Evolutionary conservation across 2,888 invertebrate species (phyloP).

Genomic region (Ischnus inquisitorius): DNA sequence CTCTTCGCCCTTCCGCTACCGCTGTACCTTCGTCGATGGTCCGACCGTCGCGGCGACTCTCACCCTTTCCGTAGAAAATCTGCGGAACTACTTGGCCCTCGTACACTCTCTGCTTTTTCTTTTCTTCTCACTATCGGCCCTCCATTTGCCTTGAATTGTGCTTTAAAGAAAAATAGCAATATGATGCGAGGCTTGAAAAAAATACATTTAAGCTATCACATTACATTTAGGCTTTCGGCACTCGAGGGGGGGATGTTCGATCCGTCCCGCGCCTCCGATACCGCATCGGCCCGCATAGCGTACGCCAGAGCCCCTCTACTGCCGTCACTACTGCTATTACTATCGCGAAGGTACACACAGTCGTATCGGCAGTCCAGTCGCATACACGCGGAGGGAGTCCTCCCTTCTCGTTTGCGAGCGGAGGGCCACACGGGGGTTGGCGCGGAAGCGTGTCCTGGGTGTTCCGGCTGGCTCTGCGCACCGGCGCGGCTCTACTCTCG

Average conservation of each 20-base stretch:
- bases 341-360: background rate
- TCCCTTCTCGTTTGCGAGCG: slow-evolving; percentile 51
- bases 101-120: background rate
- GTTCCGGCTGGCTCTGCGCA: slow-evolving; percentile 68
- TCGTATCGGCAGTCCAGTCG: slow-evolving; percentile 36
- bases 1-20: slow-evolving; percentile 73
- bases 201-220: no score
- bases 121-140: background rate
- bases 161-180: no score
- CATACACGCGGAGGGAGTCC: slow-evolving; percentile 8
- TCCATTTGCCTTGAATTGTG: background rate
- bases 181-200: background rate
- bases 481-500: slow-evolving; percentile 71
- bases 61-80: slow-evolving; percentile 65
- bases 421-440: slow-evolving; percentile 63
- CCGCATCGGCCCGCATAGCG: slow-evolving; percentile 63
- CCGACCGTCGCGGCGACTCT: slow-evolving; percentile 69
- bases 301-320: slow-evolving; percentile 24
- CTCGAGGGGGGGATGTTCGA: slow-evolving; percentile 16
- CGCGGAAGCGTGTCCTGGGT: slow-evolving; percentile 70
- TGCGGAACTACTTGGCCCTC: slow-evolving; percentile 31
- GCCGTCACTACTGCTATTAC: slow-evolving; percentile 22
- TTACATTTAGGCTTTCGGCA: slow-evolving; percentile 27
- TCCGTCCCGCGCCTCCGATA: slow-evolving; percentile 33
- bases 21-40: slow-evolving; percentile 73